A percentile compares a stretch with the other conserved stretches of the same genome.
Evolutionary conservation across 2,888 invertebrate species (phyloP).

Genomic region (Volucella bombylans): DNA sequence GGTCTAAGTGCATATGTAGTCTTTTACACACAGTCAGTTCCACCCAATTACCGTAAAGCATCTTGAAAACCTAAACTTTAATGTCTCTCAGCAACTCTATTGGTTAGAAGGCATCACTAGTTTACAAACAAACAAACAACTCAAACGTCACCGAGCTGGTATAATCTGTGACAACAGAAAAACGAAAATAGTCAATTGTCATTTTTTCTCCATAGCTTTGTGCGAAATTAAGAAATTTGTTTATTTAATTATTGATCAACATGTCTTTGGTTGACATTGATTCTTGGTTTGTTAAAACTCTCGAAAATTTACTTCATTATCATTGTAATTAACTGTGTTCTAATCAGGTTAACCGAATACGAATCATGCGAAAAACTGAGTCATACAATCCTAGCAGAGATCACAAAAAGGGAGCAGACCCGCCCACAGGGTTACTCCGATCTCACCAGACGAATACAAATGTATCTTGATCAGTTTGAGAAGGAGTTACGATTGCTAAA

Average conservation of each 20-base stretch:
- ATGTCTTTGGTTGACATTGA: conserved; percentile 82
- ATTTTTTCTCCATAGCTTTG: conserved; percentile 7
- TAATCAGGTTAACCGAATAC: conserved; percentile 85
- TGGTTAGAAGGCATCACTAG: conserved; percentile 24
- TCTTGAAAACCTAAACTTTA: too few relatives aligned
- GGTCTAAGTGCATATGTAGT: too few relatives aligned
- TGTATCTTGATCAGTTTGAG: conserved; percentile 85
- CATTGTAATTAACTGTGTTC: neutral
- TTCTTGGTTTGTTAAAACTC: conserved; percentile 79
- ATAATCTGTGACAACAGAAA: conserved; percentile 49
- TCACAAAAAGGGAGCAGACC: conserved; percentile 84
- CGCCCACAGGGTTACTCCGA: conserved; percentile 84
- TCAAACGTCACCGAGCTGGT: conserved; percentile 29
- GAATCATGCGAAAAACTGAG: conserved; percentile 87
- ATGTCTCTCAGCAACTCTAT: neutral
- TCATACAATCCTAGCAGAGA: conserved; percentile 85
- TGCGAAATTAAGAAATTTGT: conserved; percentile 32
- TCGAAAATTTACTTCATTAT: neutral
- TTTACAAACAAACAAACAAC: neutral
- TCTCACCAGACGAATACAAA: conserved; percentile 85
- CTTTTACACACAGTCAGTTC: too few relatives aligned
- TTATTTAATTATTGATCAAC: conserved; percentile 51
- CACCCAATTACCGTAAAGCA: too few relatives aligned
- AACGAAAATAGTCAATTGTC: conserved; percentile 32
- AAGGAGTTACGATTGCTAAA: conserved; percentile 85